These are phyloP conservation scores for Drosophila jambulina DNA, from an alignment of 1,140 invertebrate genomes.

Conservation along the genomic window DNA sequence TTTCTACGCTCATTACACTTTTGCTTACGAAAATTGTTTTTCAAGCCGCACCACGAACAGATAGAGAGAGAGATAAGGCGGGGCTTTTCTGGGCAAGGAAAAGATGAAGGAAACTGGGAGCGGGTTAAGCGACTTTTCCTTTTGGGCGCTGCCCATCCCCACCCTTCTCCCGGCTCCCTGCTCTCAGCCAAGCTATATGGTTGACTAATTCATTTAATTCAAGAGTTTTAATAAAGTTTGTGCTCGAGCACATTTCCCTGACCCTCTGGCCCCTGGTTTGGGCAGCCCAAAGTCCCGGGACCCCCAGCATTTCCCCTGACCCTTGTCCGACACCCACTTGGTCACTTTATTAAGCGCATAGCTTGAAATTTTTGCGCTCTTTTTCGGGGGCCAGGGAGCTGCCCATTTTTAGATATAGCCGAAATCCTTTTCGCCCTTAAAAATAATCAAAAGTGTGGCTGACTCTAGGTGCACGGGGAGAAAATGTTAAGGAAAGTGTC, in stretches of 20 bases:
- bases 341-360: slow-evolving; percentile 80
- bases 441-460: slow-evolving; percentile 80
- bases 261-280: slow-evolving; percentile 11
- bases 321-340: slow-evolving; percentile 36
- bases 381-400: slow-evolving; percentile 31
- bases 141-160: slow-evolving; percentile 8
- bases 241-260: slow-evolving; percentile 71
- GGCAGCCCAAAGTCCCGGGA: slow-evolving; percentile 24
- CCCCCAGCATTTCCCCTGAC: slow-evolving; percentile 29
- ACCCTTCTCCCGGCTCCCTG: neutral
- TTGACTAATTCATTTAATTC: slow-evolving; percentile 84
- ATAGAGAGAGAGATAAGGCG: slow-evolving; percentile 65
- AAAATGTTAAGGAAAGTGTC: neutral
- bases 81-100: slow-evolving; percentile 10
- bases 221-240: slow-evolving; percentile 84
- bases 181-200: slow-evolving; percentile 70
- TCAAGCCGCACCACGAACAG: slow-evolving; percentile 75
- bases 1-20: slow-evolving; percentile 83
- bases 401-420: slow-evolving; percentile 50
- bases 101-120: slow-evolving; percentile 24
- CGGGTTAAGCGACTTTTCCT: slow-evolving; percentile 62
- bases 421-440: slow-evolving; percentile 62
- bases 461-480: slow-evolving; percentile 26
- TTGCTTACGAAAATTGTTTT: slow-evolving; percentile 83
- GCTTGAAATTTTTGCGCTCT: slow-evolving; percentile 65